These are phyloP conservation scores for Pangasius mekongensis DNA, from an alignment of 2,797 vertebrate genomes.

Conservation along the genomic window DNA sequence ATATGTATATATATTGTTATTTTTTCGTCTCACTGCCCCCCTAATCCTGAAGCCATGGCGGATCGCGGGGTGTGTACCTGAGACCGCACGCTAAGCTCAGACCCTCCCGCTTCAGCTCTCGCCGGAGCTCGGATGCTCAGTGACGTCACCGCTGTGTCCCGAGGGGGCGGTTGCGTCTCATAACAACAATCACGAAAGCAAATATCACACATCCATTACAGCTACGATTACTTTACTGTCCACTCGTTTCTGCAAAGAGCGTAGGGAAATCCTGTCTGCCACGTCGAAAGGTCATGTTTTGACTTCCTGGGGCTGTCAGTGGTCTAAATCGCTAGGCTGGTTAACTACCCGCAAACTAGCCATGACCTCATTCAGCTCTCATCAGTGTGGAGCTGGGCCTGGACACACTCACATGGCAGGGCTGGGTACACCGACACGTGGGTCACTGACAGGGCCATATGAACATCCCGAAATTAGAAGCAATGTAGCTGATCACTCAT, in stretches of 20 bases:
- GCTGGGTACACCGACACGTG: not conserved
- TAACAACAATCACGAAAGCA: conserved; percentile 30
- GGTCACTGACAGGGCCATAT: not conserved
- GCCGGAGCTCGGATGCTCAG: conserved; percentile 28
- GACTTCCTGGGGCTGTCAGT: not conserved
- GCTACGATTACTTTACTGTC: not conserved
- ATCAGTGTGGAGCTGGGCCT: conserved; percentile 3
- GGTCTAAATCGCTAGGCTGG: not conserved
- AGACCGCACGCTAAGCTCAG: conserved; percentile 5
- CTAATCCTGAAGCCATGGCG: conserved; percentile 24
- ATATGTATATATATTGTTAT: not conserved
- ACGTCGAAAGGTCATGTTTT: conserved; percentile 2
- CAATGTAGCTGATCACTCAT: not conserved
- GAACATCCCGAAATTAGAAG: not conserved
- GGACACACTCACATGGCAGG: not conserved
- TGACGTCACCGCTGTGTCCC: conserved; percentile 47
- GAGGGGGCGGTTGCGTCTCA: conserved; percentile 26
- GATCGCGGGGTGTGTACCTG: conserved; percentile 33
- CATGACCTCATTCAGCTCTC: conserved; percentile 17
- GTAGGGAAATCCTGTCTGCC: not conserved
- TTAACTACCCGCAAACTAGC: not conserved
- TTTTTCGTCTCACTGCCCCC: not conserved
- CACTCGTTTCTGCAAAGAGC: not conserved
- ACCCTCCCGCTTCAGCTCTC: conserved; percentile 21
- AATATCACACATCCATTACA: not conserved